Evolutionary conservation across 2,888 invertebrate genomes (phyloP).

Genomic region (Azorinus chamasolen): DNA sequence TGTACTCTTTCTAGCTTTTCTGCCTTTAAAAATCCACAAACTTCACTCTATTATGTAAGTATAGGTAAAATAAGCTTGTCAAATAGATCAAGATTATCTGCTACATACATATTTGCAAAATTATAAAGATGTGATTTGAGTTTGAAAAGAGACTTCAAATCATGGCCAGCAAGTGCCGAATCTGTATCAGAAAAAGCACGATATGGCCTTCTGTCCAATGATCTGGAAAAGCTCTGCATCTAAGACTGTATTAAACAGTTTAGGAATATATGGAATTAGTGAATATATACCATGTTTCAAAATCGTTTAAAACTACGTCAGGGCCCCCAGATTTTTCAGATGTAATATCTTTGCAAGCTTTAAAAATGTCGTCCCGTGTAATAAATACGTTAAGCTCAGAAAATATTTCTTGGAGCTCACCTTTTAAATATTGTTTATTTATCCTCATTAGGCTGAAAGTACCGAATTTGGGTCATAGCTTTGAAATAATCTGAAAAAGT

Average conservation of each 20-base stretch:
- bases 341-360: slow-evolving; percentile 5
- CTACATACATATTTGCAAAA: slow-evolving; percentile 19
- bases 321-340: not conserved
- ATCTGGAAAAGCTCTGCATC: slow-evolving; percentile 4
- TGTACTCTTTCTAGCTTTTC: slow-evolving; percentile 16
- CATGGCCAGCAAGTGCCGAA: slow-evolving; percentile 23
- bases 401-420: slow-evolving; percentile 15
- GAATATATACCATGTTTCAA: slow-evolving; percentile 10
- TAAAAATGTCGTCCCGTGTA: not conserved
- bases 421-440: slow-evolving; percentile 2
- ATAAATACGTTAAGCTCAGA: slow-evolving; percentile 2
- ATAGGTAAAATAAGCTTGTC: slow-evolving; percentile 33
- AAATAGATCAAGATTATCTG: slow-evolving; percentile 26
- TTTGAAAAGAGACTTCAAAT: slow-evolving; percentile 27
- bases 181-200: slow-evolving; percentile 3
- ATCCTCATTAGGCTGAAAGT: slow-evolving; percentile 1
- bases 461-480: not conserved
- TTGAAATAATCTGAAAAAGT: not conserved
- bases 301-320: slow-evolving; percentile 16
- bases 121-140: slow-evolving; percentile 28
- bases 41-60: slow-evolving; percentile 22
- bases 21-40: slow-evolving; percentile 15
- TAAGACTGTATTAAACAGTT: slow-evolving; percentile 6
- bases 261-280: not conserved
- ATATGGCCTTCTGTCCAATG: slow-evolving; percentile 8